Base-by-base conservation (phyloP, 2,113 vertebrate genomes). In the Haliaeetus leucogaster region DNA sequence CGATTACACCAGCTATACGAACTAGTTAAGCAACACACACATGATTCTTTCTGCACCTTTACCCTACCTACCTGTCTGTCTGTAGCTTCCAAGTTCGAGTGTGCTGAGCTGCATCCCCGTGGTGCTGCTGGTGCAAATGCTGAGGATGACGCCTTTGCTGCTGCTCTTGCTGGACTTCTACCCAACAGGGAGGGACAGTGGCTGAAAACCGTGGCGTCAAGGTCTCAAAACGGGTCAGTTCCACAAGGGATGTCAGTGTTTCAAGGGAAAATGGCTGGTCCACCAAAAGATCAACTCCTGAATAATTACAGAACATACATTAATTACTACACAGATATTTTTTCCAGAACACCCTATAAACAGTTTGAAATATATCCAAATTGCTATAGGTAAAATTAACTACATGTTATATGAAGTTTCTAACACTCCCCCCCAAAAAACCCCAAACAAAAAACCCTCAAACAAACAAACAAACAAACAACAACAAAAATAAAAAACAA, bases 31-130 rank as follows among this genome's bases (percentile, higher is more conserved):
- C 43, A 59, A 42, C 2, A 47, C 17, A 45, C 23, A 50, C 2
- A 7, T 4, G 2, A 10, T 3, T 22, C n/a, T 59, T 23, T 13
- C 8, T 23, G 58, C 5, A 7, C 30, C 5, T 3, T 4, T 70
- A 34, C 43, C 38, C 32, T 8, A 2, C 6, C 26, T 89, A 99
- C 99, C 99, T 98, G 95, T 99, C 99, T 14, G 98, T 99, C 97
- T 99, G 99, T 1, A 99, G 98, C 95, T 99, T 99, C 99, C 99
- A 99, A 16, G 99, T 99, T 29, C 99, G 98, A 16, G 99, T 99
- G 82, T 99, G 99, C 89, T 99, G 99, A 23, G 99, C 99, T 58
- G 99, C 99, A 73, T 99, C 99, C 27, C 99, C 99, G 2, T 99
- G 99, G 96, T 99, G 99, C 76, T 99, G 99, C 97, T 99, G 99